Evolutionary conservation across 2,888 invertebrate species (phyloP).

Genomic region (Calameuta idolon): DNA sequence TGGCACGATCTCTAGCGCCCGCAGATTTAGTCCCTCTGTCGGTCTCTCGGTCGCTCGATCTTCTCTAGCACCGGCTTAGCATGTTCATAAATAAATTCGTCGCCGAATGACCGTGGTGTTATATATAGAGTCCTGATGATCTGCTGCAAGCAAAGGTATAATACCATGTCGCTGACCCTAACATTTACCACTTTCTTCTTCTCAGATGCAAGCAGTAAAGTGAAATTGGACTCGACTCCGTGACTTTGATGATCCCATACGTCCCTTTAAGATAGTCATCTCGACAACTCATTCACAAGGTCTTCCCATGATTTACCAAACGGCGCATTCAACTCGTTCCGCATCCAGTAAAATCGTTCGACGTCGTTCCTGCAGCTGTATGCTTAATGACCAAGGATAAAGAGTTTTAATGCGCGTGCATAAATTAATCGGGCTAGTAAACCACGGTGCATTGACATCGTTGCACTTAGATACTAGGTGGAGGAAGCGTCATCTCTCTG

Average conservation of each 20-base stretch:
- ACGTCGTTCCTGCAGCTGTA: neutral
- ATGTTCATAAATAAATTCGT: conserved; percentile 8
- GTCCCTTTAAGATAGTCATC: neutral
- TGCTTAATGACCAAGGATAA: neutral
- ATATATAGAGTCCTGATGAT: neutral
- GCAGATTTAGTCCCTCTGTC: neutral
- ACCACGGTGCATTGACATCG: neutral
- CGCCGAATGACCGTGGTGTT: conserved; percentile 5
- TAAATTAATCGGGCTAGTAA: neutral
- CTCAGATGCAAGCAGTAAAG: neutral
- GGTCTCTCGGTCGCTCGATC: neutral
- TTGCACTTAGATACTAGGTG: neutral
- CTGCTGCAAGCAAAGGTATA: neutral
- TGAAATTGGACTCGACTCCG: neutral
- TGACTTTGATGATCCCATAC: neutral
- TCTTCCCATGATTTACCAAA: neutral
- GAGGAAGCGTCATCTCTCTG: neutral
- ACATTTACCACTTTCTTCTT: neutral
- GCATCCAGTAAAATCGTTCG: neutral
- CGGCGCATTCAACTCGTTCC: neutral
- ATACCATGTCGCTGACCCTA: neutral
- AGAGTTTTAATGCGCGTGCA: neutral
- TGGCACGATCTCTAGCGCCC: neutral
- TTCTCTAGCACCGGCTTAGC: neutral
- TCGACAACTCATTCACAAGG: neutral